Evolutionary conservation across 2,888 invertebrate species (phyloP), one percentile per base, ranked within the genome.

Genomic region (Galeruca laticollis): DNA sequence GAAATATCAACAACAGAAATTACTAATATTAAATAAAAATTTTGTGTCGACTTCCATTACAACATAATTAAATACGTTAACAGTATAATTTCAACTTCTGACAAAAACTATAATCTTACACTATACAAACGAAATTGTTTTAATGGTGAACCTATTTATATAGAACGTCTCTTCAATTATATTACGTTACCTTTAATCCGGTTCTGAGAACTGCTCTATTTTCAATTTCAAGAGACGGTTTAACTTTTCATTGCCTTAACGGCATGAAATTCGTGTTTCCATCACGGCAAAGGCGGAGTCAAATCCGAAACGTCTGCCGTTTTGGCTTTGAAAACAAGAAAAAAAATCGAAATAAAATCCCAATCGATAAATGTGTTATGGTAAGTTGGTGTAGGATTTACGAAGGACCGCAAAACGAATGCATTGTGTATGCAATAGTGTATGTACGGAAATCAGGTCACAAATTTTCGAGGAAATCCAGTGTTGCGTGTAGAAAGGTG

Each of bases 351-450:
- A 62, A 66, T 37, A 66, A 66, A 66, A 66, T 66, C 49, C 21
- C 47, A 65, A 65, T 65, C 65, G 65, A 65, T 60, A 66, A 66
- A 66, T 66, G 66, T 51, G 59, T 66, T 66, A 60, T 60, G 47
- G 66, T 35, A 66, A 59, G 66, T 66, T 66, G 66, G 59, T 49
- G 33, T 59, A 49, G 60, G 59, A 66, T 66, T 59, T 66, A 59
- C 51, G 21, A 51, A 20, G 37, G 43, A n/a, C 37, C 18, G 54
- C 26, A n/a, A 20, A 52, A 33, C 59, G 65, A 65, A 65, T 59
- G 35, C 33, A 57, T 43, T 59, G 65, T 33, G 49, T 33, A 56
- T 56, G 56, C 56, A 57, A 57, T 57, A 57, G 33, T 57, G 35
- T 60, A 59, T 51, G 59, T 66, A 51, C 51, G 66, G 60, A 66